Evolutionary conservation across 1,140 invertebrate genomes (phyloP), one percentile per base, ranked within the genome.

Genomic region (Diachasmimorpha longicaudata): DNA sequence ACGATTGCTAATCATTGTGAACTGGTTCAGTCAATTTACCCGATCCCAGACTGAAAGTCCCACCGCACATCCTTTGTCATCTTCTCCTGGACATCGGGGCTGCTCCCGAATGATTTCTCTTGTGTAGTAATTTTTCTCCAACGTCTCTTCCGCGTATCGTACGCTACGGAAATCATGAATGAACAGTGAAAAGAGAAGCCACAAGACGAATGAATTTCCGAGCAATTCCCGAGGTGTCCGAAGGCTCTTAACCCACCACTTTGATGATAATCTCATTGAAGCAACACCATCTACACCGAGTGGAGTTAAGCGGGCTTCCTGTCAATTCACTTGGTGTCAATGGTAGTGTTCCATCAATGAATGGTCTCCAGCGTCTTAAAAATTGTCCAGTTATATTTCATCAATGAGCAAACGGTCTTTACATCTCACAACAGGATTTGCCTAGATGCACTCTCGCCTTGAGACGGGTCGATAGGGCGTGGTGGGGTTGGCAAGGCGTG

Each of bases 231-330:
- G 13, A 42, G 63, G 48, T n/a, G 25, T 63, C 69, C 74, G 21
- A 55, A 76, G 37, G 77, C 73, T 25, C 14, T 72, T 70, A 72
- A 75, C 63, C 72, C 31, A 31, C 31, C 31, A 31, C 46, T 37
- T 63, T 16, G 78, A 71, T 81, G 82, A 82, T 85, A 85, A 86
- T 85, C 82, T 85, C 79, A 80, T 84, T 84, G 81, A 81, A 85
- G 80, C 37, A 48, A 63, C 23, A 23, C n/a, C 0, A 52, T 72
- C 58, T 39, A 70, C 63, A 58, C 52, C 75, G 81, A 84, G 83
- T 84, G 83, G 85, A 84, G 82, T 83, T 80, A 78, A 79, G 76
- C 79, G 79, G 81, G 83, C 83, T 85, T 87, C 84, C 85, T 86
- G 85, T 79, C 83, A 86, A 87, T 87, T 87, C 83, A 85, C 48